Evolutionary conservation across 2,113 vertebrate genomes (phyloP).

Genomic region (Scolopax mira): DNA sequence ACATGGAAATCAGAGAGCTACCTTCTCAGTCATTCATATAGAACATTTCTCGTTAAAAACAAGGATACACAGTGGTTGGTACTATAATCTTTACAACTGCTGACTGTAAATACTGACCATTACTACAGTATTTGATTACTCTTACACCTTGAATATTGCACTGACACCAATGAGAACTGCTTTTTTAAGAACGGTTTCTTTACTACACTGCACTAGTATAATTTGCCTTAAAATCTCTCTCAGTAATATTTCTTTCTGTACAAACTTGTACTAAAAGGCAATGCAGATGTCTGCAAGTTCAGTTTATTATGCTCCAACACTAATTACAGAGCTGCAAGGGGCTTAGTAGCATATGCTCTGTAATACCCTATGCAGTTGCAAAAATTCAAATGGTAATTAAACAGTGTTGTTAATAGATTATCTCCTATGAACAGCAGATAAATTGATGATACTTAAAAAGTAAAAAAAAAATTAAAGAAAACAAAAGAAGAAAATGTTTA

Average conservation of each 20-base stretch:
- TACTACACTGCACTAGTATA: background rate
- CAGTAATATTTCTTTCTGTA: background rate
- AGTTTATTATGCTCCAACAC: background rate
- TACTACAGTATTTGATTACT: background rate
- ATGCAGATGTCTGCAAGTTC: background rate
- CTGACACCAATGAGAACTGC: background rate
- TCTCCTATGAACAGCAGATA: background rate
- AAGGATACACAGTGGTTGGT: background rate
- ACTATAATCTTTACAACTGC: background rate
- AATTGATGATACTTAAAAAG: background rate
- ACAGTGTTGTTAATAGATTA: background rate
- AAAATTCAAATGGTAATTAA: background rate
- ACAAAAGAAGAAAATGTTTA: background rate
- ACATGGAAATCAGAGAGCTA: background rate
- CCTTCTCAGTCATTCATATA: background rate
- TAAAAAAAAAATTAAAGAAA: background rate
- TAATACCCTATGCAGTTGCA: background rate
- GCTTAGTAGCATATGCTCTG: background rate
- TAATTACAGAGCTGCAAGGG: background rate
- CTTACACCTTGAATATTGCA: background rate
- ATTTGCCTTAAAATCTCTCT: background rate
- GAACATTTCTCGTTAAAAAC: background rate
- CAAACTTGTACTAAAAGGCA: background rate
- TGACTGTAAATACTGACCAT: background rate
- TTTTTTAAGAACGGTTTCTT: background rate